Evolutionary conservation across 2,888 invertebrate species (phyloP), one percentile per base, ranked within the genome.

Genomic region (Sycophila texana): DNA sequence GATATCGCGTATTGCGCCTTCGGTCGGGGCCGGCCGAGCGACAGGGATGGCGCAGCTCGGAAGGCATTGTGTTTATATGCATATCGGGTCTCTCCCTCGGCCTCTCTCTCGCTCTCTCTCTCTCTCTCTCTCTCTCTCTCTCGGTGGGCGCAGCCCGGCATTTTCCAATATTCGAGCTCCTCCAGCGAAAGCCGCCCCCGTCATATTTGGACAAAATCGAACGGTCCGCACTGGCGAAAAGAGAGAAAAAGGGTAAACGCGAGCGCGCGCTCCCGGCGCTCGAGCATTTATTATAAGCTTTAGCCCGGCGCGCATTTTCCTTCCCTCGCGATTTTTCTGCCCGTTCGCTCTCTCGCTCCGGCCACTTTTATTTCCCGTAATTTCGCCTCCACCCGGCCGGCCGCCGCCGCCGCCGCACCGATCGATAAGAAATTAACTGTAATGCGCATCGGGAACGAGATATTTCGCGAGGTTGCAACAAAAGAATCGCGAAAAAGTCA

Each of bases 51-150:
- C 12, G 47, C n/a, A 84, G 84, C 84, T 84, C 85, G 84, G 82
- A 83, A 86, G 87, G 88, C 88, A 89, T 89, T 90, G 89, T 90
- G 89, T 89, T 89, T 90, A 89, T 89, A 89, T 89, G 89, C 89
- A 89, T 88, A 89, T 88, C 88, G 88, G 86, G 86, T 85, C 85
- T 87, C 85, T 39, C 83, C n/a, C n/a, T n/a, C n/a, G n/a, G n/a
- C n/a, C n/a, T n/a, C n/a, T n/a, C n/a, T n/a, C 83, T 85, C 83
- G 85, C 83, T 83, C 86, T 85, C 84, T 86, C 68, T 70, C 20
- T 55, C 67, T 67, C 84, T 85, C 86, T 85, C 86, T 84, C 83
- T 85, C 83, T 86, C 84, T 83, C 86, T 86, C 84, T 85, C 86
- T 85, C 86, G 30, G 16, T 49, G 26, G n/a, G 2, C 85, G 63